Conservation (phyloP, 2,797 vertebrate species). For the Liparis tanakae region DNA sequence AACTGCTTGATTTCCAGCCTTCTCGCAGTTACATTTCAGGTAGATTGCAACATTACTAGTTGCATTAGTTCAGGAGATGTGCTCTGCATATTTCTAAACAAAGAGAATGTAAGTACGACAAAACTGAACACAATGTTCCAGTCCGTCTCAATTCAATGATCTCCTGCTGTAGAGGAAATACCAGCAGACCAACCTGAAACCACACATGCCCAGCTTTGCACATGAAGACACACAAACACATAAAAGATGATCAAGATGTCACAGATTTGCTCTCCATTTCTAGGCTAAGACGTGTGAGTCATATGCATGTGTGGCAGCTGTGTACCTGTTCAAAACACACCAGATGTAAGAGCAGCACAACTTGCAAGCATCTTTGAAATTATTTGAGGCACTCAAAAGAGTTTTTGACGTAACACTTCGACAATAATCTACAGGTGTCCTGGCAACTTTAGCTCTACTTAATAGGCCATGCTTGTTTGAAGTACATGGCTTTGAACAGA, state of each 20-base stretch:
- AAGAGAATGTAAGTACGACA: conserved; percentile 21
- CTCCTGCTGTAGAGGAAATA: conserved; percentile 1
- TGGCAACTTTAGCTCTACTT: conserved; percentile 76
- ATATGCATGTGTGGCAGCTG: conserved; percentile 35
- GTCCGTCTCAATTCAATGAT: conserved; percentile 16
- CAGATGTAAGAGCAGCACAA: conserved; percentile 46
- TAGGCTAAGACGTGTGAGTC: conserved; percentile 50
- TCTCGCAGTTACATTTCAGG: conserved; percentile 65
- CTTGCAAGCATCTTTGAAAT: conserved; percentile 66
- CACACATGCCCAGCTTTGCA: conserved; percentile 43
- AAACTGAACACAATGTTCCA: conserved; percentile 29
- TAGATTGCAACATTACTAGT: conserved; percentile 69
- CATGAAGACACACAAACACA: conserved; percentile 39
- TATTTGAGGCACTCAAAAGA: conserved; percentile 68
- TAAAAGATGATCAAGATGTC: conserved; percentile 49
- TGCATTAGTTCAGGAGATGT: conserved; percentile 34
- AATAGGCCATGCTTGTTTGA: conserved; percentile 78
- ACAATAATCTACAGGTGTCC: conserved; percentile 78
- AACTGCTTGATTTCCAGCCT: conserved; percentile 62
- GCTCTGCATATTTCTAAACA: conserved; percentile 35
- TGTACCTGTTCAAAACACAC: conserved; percentile 57
- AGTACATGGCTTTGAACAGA: conserved; percentile 77
- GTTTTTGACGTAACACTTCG: conserved; percentile 67
- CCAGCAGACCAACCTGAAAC: conserved; percentile 33
- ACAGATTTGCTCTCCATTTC: conserved; percentile 52